Conservation (phyloP, 2,797 vertebrate species). For the Mormyrus proboscirostris region DNA sequence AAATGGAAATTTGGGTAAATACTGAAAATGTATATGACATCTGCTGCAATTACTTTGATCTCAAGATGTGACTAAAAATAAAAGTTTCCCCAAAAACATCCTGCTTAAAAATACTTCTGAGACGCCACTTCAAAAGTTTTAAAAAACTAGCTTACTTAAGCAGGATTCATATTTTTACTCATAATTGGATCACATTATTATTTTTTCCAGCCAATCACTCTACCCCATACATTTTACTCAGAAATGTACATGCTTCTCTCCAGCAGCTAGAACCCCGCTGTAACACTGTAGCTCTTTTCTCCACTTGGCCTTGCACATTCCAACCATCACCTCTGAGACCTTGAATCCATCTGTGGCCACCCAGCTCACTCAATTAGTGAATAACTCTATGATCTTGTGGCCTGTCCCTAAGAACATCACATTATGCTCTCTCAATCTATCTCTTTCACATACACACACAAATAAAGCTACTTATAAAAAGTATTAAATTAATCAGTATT, state of each 20-base stretch:
- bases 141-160: neutral
- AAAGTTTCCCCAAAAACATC: neutral
- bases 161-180: neutral
- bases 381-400: neutral
- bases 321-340: neutral
- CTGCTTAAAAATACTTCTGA: neutral
- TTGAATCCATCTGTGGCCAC: neutral
- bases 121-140: neutral
- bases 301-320: neutral
- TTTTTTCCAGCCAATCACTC: neutral
- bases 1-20: neutral
- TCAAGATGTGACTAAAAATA: neutral
- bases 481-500: neutral
- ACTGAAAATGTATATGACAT: neutral
- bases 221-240: neutral
- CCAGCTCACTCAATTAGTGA: neutral
- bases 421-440: neutral
- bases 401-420: neutral
- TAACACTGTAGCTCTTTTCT: neutral
- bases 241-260: neutral
- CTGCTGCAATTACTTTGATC: neutral
- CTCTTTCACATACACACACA: neutral
- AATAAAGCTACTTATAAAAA: neutral
- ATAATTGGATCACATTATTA: neutral
- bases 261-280: neutral